Evolutionary conservation across 2,888 invertebrate genomes (phyloP), one percentile per base, ranked within the genome.

Genomic region (Hypena proboscidalis): DNA sequence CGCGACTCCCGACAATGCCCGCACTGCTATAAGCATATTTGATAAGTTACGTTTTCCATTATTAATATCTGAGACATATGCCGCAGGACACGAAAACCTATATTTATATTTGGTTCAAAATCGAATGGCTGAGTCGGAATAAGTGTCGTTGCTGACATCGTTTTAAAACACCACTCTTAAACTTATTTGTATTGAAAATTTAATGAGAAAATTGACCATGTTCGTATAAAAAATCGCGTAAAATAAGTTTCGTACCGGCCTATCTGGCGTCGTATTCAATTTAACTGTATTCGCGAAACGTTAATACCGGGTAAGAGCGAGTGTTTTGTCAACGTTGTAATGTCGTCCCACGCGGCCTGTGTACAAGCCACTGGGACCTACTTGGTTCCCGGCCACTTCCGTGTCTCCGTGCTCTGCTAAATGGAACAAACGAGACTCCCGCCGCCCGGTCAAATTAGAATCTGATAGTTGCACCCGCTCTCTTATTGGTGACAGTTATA

Each of bases 21-120:
- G 70, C 70, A 64, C 65, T 77, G 78, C 75, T 80, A 75, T 79
- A 68, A 80, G 74, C 76, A 79, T 83, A 80, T 82, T 81, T 81
- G 83, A 82, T 80, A 76, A 77, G 77, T 62, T 61, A 56, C 68
- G 59, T 75, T 77, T 83, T 77, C 75, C 77, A 82, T 84, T 83
- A 83, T 83, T 80, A 68, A 79, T 74, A 77, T 75, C 72, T 68
- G 74, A 63, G 74, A 67, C 81, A 80, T 81, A 78, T 83, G 84
- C 77, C 74, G 61, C 74, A 56, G 74, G 75, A 52, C 52, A 64
- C 45, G 39, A 39, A 58, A 41, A 44, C 42, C 38, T 37, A 33
- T 11, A 30, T 56, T 42, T 53, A 39, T 33, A 39, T 42, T 37
- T 42, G 33, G 47, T 46, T 41, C 5, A 17, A 47, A 50, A 59